phyloP scores from a whole-genome alignment of 53 echinoderm and acorn worm species.

The Echinarachnius parma region DNA sequence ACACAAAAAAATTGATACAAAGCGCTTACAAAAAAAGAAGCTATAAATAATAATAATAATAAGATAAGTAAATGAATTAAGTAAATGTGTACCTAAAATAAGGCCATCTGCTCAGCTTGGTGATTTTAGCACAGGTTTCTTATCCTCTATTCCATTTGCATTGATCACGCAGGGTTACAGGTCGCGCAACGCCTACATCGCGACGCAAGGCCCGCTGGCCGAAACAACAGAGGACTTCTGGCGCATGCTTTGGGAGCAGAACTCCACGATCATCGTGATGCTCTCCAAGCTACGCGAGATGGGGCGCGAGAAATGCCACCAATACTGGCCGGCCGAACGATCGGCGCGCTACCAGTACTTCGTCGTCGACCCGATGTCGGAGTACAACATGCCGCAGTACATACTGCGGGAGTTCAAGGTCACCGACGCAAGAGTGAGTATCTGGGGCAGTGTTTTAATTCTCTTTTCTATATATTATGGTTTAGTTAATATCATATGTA shows the following conservation, averaged over 20 bases:
- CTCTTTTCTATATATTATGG: no score
- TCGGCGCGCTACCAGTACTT: constrained; percentile 98
- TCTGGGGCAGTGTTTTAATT: no score
- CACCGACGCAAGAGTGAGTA: constrained; percentile 91
- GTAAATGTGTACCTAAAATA: no score
- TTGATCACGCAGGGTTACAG: constrained; percentile 87
- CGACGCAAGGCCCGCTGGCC: constrained; percentile 91
- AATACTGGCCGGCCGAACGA: constrained; percentile 94
- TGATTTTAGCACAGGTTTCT: no score
- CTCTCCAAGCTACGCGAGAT: constrained; percentile 88
- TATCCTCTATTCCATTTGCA: no score
- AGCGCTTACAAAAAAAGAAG: no score
- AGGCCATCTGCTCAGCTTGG: no score
- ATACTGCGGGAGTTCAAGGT: constrained; percentile 96
- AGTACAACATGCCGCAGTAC: constrained; percentile 99
- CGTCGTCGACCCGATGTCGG: constrained; percentile 98
- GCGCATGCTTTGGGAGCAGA: constrained; percentile 99
- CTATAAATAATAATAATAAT: no score
- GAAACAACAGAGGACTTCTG: constrained; percentile 99
- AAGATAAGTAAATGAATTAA: no score
- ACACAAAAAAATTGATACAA: no score
- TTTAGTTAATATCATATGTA: no score
- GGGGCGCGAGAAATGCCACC: constrained; percentile 94
- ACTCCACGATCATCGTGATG: constrained; percentile 98
- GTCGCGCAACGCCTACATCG: constrained; percentile 86